Evolutionary conservation across 2,113 vertebrate genomes (phyloP).

Genomic region (Struthio camelus): DNA sequence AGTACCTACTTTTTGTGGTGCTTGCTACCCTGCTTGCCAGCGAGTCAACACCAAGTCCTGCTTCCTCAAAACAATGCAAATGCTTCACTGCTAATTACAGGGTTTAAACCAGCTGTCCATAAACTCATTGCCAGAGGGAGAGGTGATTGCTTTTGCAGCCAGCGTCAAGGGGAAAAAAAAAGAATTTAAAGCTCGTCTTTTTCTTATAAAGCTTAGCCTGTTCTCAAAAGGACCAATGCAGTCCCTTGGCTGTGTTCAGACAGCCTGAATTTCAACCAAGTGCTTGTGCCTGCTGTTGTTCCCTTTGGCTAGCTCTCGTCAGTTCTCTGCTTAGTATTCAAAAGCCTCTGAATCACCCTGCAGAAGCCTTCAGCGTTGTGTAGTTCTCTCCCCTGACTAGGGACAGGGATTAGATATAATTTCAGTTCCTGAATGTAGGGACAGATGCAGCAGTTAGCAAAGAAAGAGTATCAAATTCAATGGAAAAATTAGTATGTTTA

Average conservation of each 20-base stretch:
- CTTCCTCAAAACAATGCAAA: neutral
- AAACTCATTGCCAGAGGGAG: neutral
- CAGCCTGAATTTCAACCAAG: neutral
- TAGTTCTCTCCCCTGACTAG: neutral
- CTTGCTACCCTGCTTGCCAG: neutral
- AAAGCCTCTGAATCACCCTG: neutral
- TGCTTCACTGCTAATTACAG: neutral
- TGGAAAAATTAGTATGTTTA: neutral
- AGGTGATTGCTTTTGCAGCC: neutral
- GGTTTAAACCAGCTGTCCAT: neutral
- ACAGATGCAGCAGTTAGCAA: neutral
- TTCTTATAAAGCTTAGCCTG: neutral
- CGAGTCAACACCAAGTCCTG: neutral
- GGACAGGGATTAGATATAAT: neutral
- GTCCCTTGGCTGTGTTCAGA: neutral
- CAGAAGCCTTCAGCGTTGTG: neutral
- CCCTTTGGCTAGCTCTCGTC: neutral
- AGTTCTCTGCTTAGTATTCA: neutral
- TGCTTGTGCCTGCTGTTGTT: neutral
- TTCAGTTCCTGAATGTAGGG: neutral
- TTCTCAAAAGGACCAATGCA: neutral
- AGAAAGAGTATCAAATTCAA: neutral
- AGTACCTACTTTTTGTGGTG: neutral
- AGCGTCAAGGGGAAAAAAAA: fast-evolving
- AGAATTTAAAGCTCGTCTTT: neutral